phyloP scores from a whole-genome alignment of 2,888 invertebrate genomes.

The Ectropis crepuscularia region DNA sequence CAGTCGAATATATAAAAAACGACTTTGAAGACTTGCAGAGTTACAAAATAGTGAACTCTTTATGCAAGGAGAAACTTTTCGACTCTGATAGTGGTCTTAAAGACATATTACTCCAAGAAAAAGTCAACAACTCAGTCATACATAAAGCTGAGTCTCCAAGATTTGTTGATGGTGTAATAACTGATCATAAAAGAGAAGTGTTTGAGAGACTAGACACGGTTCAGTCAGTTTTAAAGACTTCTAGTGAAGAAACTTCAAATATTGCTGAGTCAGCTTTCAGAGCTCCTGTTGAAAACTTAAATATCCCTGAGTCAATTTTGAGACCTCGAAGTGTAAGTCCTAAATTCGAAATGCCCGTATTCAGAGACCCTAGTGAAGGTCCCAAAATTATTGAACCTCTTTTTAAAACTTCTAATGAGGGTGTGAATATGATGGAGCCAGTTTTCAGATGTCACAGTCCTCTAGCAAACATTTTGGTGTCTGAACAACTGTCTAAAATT shows the following conservation, averaged over 20 bases:
- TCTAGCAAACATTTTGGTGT: slow-evolving; percentile 65
- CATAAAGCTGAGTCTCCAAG: slow-evolving; percentile 10
- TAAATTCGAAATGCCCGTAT: slow-evolving; percentile 5
- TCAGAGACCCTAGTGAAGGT: slow-evolving; percentile 18
- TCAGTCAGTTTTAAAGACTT: slow-evolving; percentile 11
- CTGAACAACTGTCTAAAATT: slow-evolving; percentile 76
- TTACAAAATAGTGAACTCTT: slow-evolving; percentile 77
- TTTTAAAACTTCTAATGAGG: slow-evolving; percentile 17
- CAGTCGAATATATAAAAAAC: slow-evolving; percentile 66
- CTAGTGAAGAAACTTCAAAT: slow-evolving; percentile 13
- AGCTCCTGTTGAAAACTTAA: slow-evolving; percentile 6
- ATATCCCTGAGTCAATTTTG: neutral
- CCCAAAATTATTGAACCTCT: slow-evolving; percentile 10
- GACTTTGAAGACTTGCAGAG: slow-evolving; percentile 76
- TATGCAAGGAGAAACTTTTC: slow-evolving; percentile 65
- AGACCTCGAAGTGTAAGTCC: slow-evolving; percentile 3
- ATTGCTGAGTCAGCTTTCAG: slow-evolving; percentile 5
- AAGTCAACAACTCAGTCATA: slow-evolving; percentile 31
- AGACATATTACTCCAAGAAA: slow-evolving; percentile 19
- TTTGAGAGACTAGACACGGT: slow-evolving; percentile 24
- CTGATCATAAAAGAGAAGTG: slow-evolving; percentile 20
- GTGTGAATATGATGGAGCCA: slow-evolving; percentile 39
- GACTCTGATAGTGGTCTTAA: slow-evolving; percentile 44
- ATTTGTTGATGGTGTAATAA: slow-evolving; percentile 17
- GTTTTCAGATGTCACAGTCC: slow-evolving; percentile 62